Evolutionary conservation across 2,888 invertebrate species (phyloP), one percentile per base, ranked within the genome.

Genomic region (Ptycholaimellus sp.): DNA sequence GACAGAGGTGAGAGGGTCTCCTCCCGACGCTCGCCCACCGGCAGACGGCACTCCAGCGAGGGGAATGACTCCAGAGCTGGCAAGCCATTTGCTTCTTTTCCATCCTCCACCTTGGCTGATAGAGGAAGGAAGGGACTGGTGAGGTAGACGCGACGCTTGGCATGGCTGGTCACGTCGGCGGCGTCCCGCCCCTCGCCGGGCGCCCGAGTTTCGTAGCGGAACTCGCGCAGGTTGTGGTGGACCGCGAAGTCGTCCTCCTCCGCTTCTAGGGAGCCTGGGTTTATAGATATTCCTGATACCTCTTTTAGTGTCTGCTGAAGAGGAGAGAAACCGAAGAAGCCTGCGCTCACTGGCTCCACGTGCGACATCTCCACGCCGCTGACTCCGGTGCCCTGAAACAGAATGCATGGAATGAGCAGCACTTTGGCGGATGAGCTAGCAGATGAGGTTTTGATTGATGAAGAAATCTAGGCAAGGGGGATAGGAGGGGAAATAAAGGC

Each of bases 281-380:
- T 19, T 16, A n/a, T 39, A 7, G 7, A 13, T 18, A 28, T 38
- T 20, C 11, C 18, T 13, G 7, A 23, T 17, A 11, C 21, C 25
- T 7, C 17, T 19, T 37, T 17, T 21, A 19, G 18, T 20, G 35
- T 17, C 20, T n/a, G 13, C 22, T 19, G 14, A n/a, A 19, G 7
- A 6, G 45, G n/a, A 70, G 30, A 77, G 66, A 33, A 70, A 70
- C 74, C 71, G 21, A 70, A 68, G 50, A 72, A 72, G 47, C 73
- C 74, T 17, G 55, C 56, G 56, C 75, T 74, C 57, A 75, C 77
- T 1, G 87, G 78, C 7, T 75, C 74, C n/a, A 87, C 83, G 61
- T 83, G 82, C 0, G 85, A 85, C 37, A 90, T 79, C 69, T 90
- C 87, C 52, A 90, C 77, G 59, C n/a, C n/a, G n/a, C n/a, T n/a